Percentiles rank a stretch among this genome's conserved stretches.
Evolutionary conservation across 2,797 vertebrate species (phyloP).

Genomic region (Thamnophis elegans): DNA sequence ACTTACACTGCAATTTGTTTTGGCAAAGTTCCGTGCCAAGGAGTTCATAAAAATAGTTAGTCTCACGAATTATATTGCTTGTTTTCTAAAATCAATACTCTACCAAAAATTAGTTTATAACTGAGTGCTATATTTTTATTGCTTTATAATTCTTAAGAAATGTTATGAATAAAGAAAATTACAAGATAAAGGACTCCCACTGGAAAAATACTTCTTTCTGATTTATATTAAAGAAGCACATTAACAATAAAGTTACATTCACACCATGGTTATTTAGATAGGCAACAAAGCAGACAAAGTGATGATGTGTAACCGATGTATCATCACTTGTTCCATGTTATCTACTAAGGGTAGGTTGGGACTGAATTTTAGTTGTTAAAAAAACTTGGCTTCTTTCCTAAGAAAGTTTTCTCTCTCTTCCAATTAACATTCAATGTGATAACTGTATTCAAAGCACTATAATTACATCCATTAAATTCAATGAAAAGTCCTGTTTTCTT

Average conservation of each 20-base stretch:
- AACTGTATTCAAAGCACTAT: not conserved
- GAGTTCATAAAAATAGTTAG: not conserved
- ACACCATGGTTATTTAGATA: not conserved
- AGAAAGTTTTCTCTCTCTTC: not conserved
- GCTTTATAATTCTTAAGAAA: not conserved
- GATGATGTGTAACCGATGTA: not conserved
- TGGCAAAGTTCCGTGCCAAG: not conserved
- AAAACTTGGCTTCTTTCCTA: not conserved
- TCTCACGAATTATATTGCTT: not conserved
- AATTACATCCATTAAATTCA: not conserved
- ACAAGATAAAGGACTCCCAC: not conserved
- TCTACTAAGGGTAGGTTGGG: not conserved
- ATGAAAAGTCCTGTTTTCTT: not conserved
- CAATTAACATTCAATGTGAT: not conserved
- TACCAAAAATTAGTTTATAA: not conserved
- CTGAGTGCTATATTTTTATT: not conserved
- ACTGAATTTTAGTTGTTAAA: not conserved
- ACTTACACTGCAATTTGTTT: not conserved
- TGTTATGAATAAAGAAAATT: not conserved
- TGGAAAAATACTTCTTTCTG: not conserved
- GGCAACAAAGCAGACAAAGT: not conserved
- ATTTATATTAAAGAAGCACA: not conserved
- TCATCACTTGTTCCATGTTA: not conserved
- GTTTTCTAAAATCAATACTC: not conserved
- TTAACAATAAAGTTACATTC: not conserved